A percentile compares a stretch with the other conserved stretches of the same genome.
These are phyloP conservation scores for Macaria liturata DNA, from an alignment of 2,888 invertebrate species.

Conservation along the genomic window DNA sequence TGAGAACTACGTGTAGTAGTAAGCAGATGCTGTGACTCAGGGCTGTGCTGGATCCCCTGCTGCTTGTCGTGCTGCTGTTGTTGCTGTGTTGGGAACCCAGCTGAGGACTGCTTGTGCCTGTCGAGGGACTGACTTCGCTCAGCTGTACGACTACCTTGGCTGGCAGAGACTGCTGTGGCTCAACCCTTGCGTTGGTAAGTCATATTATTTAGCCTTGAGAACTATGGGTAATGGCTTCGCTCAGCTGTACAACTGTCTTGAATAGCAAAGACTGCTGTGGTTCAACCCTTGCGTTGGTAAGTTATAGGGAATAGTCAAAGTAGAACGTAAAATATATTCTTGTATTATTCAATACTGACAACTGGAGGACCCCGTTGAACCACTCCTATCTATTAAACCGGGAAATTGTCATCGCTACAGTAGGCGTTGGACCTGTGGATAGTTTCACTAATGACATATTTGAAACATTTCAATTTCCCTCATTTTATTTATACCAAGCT, in stretches of 20 bases:
- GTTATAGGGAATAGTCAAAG: slow-evolving; percentile 44
- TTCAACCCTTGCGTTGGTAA: slow-evolving; percentile 96
- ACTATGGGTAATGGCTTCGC: slow-evolving; percentile 94
- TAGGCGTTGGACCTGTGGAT: too few relatives aligned
- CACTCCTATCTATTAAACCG: too few relatives aligned
- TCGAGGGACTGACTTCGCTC: slow-evolving; percentile 92
- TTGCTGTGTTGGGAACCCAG: slow-evolving; percentile 95
- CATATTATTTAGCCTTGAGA: slow-evolving; percentile 92
- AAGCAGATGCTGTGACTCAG: slow-evolving; percentile 94
- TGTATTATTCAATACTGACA: too few relatives aligned
- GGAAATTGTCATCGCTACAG: too few relatives aligned
- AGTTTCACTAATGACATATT: too few relatives aligned
- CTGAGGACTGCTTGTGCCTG: slow-evolving; percentile 94
- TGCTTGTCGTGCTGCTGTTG: slow-evolving; percentile 93
- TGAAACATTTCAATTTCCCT: too few relatives aligned
- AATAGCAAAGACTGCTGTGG: slow-evolving; percentile 95
- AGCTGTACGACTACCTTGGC: slow-evolving; percentile 93
- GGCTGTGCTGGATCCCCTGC: slow-evolving; percentile 93
- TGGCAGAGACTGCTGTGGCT: slow-evolving; percentile 96
- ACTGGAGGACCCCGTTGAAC: too few relatives aligned
- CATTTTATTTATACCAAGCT: too few relatives aligned
- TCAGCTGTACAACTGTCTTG: slow-evolving; percentile 93
- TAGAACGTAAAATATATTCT: too few relatives aligned
- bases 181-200: too few relatives aligned
- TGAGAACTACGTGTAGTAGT: slow-evolving; percentile 95